Base-by-base conservation (phyloP, 2,888 invertebrate species). In the Lycocerus yunnanus region DNA sequence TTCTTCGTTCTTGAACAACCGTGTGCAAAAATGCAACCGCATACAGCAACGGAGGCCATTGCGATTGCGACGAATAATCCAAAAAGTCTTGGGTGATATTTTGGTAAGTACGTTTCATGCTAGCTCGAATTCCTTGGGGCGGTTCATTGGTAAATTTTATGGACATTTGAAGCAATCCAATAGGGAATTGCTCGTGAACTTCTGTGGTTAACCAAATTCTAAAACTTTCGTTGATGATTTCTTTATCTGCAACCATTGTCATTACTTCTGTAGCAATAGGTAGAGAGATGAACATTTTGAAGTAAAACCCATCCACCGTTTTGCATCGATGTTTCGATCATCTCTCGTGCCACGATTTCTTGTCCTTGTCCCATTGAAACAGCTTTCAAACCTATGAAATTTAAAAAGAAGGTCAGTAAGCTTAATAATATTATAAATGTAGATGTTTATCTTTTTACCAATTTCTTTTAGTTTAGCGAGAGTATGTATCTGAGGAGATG, bases 361-460 rank as follows among this genome's bases (percentile, higher is more conserved):
- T 98, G 98, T 0, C 98, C 98, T 90, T 98, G 98, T 2, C 98
- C 98, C 98, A 98, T 98, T 6, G 98, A 98, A 5, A 98, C 96
- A 0, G 95, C 92, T 84, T 94, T 93, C 13, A 95, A 85, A 73
- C 89, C 95, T 95, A 83, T 9, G 86, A 84, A 15, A n/a, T n/a
- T 27, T 43, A 15, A 66, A 15, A 21, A n/a, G n/a, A n/a, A n/a
- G n/a, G n/a, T n/a, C n/a, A n/a, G 20, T 66, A n/a, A 14, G 14
- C 2, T n/a, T n/a, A n/a, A n/a, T n/a, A 5, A 10, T 15, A 43
- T 1, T n/a, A 14, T 0, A 58, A 18, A 10, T 58, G 5, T 43
- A n/a, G 3, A 6, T 6, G 1, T 8, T 15, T 13, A 58, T 14
- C 2, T 5, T 86, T 92, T 90, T 88, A 97, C 97, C 90, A 73